phyloP scores from a whole-genome alignment of 1,140 invertebrate genomes.

The Lasaia peninsularis region DNA sequence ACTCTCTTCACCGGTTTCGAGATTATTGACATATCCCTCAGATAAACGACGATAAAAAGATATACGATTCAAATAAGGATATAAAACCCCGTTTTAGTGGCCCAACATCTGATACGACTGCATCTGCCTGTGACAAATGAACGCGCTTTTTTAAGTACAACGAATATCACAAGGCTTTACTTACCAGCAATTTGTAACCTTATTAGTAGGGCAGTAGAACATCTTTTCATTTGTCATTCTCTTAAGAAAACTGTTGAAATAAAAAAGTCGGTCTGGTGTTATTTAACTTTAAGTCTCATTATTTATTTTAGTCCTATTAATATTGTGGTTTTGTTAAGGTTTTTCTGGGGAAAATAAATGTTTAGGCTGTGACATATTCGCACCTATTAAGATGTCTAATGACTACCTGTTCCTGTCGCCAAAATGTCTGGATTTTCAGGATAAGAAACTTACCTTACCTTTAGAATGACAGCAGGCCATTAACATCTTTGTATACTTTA shows the following conservation, averaged over 20 bases:
- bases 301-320: constrained; percentile 4
- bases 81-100: constrained; percentile 27
- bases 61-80: neutral
- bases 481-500: no score
- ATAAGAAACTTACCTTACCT: no score
- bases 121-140: constrained; percentile 67
- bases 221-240: constrained; percentile 1
- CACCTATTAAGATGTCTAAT: neutral
- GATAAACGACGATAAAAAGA: no score
- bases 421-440: no score
- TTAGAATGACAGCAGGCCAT: no score
- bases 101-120: constrained; percentile 40
- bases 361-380: neutral
- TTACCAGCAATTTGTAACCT: constrained; percentile 22
- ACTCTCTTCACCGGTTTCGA: no score
- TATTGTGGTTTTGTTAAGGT: constrained; percentile 4
- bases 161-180: constrained; percentile 31
- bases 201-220: constrained; percentile 24
- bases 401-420: no score
- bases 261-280: neutral
- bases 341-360: neutral
- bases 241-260: neutral
- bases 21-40: no score
- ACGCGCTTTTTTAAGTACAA: constrained; percentile 66
- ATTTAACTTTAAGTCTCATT: constrained; percentile 3